Base-by-base conservation (phyloP, 1,140 invertebrate species). In the Ericerus pela region DNA sequence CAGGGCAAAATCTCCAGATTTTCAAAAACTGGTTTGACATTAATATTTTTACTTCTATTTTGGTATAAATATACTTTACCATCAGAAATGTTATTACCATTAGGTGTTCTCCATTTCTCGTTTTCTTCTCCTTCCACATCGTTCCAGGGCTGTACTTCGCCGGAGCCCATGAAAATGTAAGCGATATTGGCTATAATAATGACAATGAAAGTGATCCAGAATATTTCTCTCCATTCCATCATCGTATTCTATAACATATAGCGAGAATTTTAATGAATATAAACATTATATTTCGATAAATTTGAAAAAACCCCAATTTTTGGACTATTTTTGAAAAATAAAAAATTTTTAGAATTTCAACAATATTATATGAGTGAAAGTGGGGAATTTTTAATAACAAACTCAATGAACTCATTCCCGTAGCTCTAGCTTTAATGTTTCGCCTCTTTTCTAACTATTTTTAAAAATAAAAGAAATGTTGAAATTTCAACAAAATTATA, bases 211-310 rank as follows among this genome's bases (percentile, higher is more conserved):
- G 82, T 76, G 56, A 90, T 82, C 80, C 84, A 91, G 65, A 90
- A 91, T 1, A 91, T 85, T 2, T 76, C 66, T 55, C 83, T 74
- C 88, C 88, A 92, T 70, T 88, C 78, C 6, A 74, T 68, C n/a
- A 82, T 62, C 4, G 78, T 78, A 63, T 79, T 78, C 84, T 88
- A 69, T 54, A 76, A 75, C 65, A n/a, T n/a, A n/a, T n/a, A n/a
- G n/a, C n/a, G n/a, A n/a, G n/a, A n/a, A n/a, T n/a, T n/a, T n/a
- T n/a, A n/a, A n/a, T n/a, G n/a, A n/a, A 55, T 61, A 64, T 58
- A 54, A 61, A 51, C 11, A 12, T 47, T 36, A 41, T 8, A 41
- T 54, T 4, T 54, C 10, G 26, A 26, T 11, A 27, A 24, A 6
- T 5, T 20, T 26, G 8, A 26, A 8, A 28, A 52, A 11, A 52